Evolutionary conservation across 64 coral and sea anemone species (phyloP).

Genomic region (Montipora foliosa): DNA sequence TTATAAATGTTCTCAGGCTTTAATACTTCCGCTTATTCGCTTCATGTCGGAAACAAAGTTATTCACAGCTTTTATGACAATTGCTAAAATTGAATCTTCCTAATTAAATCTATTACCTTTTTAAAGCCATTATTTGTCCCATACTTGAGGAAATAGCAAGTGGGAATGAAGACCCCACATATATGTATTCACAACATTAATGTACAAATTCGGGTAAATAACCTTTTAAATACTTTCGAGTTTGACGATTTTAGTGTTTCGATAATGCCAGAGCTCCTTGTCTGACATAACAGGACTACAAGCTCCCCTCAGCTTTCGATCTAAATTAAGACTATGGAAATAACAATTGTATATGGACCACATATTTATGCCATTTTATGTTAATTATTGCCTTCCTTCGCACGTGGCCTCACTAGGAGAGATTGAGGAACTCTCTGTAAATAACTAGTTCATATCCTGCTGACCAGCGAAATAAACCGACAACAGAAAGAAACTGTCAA

Average conservation of each 20-base stretch:
- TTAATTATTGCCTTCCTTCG: too few relatives aligned
- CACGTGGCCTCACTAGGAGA: background rate
- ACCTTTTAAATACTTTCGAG: background rate
- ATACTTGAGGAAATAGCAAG: background rate
- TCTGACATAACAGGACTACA: too few relatives aligned
- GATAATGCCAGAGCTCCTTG: background rate
- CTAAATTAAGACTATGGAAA: too few relatives aligned
- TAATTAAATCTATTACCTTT: background rate
- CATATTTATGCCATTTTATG: too few relatives aligned
- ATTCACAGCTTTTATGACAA: background rate
- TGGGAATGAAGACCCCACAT: background rate
- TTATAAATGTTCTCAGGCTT: background rate
- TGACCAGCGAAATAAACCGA: background rate
- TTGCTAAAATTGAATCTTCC: background rate
- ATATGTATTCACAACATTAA: background rate
- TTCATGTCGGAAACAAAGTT: background rate
- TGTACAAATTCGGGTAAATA: background rate
- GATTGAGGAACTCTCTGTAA: background rate
- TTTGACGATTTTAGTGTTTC: background rate
- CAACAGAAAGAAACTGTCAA: background rate
- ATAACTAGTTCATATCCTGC: background rate
- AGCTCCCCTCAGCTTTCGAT: too few relatives aligned
- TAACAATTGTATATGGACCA: too few relatives aligned
- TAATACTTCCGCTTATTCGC: background rate
- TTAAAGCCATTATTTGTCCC: too few relatives aligned